Conservation (phyloP, 2,113 vertebrate species). For the Orthonyx spaldingii region DNA sequence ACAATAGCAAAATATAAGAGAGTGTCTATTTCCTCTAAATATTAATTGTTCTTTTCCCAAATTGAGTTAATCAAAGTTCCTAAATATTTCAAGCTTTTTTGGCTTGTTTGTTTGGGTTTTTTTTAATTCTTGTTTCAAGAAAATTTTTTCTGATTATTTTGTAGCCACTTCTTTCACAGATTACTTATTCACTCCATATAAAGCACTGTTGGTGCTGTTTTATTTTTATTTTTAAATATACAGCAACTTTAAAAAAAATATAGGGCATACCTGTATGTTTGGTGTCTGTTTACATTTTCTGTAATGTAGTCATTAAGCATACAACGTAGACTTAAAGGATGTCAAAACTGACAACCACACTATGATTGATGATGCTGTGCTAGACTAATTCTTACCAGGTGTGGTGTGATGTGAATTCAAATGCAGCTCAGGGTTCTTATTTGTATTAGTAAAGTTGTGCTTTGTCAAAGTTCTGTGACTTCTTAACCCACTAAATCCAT, state of each 20-base stretch:
- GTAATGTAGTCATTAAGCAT: conserved; percentile 83
- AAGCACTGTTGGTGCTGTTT: background rate
- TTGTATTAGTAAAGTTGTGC: conserved; percentile 76
- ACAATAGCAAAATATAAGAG: background rate
- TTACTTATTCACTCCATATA: background rate
- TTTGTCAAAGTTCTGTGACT: conserved; percentile 70
- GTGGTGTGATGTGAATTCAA: conserved; percentile 82
- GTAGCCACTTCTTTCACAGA: background rate
- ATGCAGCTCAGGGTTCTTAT: conserved; percentile 72
- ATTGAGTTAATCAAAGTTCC: background rate
- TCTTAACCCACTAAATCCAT: conserved; percentile 66
- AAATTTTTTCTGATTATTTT: background rate
- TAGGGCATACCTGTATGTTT: conserved; percentile 73
- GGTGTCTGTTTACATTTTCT: conserved; percentile 85
- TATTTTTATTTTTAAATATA: conserved; percentile 28
- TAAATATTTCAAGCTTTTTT: background rate
- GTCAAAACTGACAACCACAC: conserved; percentile 81
- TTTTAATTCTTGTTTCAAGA: background rate
- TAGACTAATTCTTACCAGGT: conserved; percentile 87
- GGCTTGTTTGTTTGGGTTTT: background rate
- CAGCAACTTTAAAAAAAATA: conserved; percentile 46
- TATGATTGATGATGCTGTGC: conserved; percentile 82
- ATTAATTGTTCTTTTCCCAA: background rate
- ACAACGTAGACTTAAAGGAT: conserved; percentile 78
- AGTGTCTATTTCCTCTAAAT: background rate